Base-by-base conservation (phyloP, 2,888 invertebrate species). In the Ophion costatus region DNA sequence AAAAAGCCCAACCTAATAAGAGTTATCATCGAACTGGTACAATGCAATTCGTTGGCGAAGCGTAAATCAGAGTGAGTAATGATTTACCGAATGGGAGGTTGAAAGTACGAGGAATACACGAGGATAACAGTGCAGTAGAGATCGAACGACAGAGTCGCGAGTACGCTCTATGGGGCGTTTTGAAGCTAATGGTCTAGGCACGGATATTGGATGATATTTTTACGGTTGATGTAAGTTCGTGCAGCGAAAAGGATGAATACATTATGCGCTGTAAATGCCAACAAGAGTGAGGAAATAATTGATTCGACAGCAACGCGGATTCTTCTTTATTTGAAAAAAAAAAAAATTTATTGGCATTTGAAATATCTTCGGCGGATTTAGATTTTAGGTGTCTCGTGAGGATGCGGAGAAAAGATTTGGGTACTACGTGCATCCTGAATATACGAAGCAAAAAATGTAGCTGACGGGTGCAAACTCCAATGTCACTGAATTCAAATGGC, bases 51-150 rank as follows among this genome's bases (percentile, higher is more conserved):
- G 57, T 73, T 61, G 45, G 57, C 45, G 38, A 74, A 77, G 77
- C 76, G 78, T 85, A 85, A 82, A 85, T 85, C 82, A 85, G 69
- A 11, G 82, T 80, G 85, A 85, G 77, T 85, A 85, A 85, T 82
- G 85, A 85, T 82, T 85, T 57, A 77, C 57, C 24, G 85, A 77
- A 66, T 77, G 74, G 67, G 66, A 77, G 67, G 64, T 45, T 74
- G 73, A 77, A 74, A 77, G 78, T 85, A 82, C 82, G 82, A 82
- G 80, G 73, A 17, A 67, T 51, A 51, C 56, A n/a, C n/a, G 51
- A 45, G 61, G 69, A 70, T 67, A 67, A 45, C 29, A 29, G 59
- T 56, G 38, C 61, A 80, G 38, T 80, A 76, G 80, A 85, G 71
- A 73, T 73, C 61, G 56, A 84, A 64, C 83, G 80, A 82, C 85